Base-by-base conservation (phyloP, 2,797 vertebrate species). In the Siniperca obscura region DNA sequence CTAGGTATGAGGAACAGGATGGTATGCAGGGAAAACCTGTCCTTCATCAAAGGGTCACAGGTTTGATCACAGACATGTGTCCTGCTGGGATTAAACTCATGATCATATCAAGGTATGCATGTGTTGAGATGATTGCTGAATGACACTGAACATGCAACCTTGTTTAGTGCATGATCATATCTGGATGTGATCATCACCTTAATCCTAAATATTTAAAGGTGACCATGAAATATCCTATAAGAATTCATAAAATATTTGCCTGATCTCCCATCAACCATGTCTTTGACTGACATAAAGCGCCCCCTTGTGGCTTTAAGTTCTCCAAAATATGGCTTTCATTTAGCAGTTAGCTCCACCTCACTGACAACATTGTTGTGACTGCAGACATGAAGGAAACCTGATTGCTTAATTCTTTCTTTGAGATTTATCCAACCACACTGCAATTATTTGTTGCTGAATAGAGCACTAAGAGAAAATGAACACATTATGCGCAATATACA, bases 261-360 rank as follows among this genome's bases (percentile, higher is more conserved):
- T 36, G 9, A 25, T 21, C 25, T 1, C 4, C 11, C 8, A 1
- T 42, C 5, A 46, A 5, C 42, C 16, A 8, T 52, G 25, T 40
- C 5, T 59, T 42, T 65, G 22, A 0, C 44, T 5, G 46, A 30
- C 19, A 44, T 7, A 34, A 7, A 78, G 81, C 4, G 42, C 75
- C 78, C 62, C 56, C 78, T 60, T 46, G 71, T 86, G 74, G 53
- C n/a, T 42, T 3, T 34, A 25, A 2, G 1, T 48, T 1, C 12
- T 56, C 17, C 57, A 8, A 72, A 21, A 60, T 1, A 16, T 1
- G 1, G 25, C 13, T 75, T 17, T 38, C 12, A 30, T 36, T 48
- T 0, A 44, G 11, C 27, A 46, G 17, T 9, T 38, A 17, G 5
- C 27, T 21, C 50, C 62, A 48, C 27, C 11, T 42, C 19, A 52